These are phyloP conservation scores for Liopterus haemorrhoidalis DNA, from an alignment of 2,888 invertebrate species.

Conservation along the genomic window DNA sequence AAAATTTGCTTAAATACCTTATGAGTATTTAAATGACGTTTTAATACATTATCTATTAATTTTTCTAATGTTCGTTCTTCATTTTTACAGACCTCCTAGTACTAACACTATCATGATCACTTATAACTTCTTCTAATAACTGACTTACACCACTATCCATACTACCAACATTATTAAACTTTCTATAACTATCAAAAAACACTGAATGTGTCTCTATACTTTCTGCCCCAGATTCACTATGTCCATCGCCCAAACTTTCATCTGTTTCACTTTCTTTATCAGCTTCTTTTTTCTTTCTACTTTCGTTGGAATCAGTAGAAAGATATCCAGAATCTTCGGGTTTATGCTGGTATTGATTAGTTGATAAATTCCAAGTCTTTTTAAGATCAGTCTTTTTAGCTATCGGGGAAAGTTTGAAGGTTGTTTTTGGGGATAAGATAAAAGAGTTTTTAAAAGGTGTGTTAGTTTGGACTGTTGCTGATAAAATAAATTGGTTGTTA, in stretches of 20 bases:
- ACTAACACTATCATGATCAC: conserved; percentile 48
- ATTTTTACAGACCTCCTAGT: conserved; percentile 7
- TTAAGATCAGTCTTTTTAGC: conserved; percentile 33
- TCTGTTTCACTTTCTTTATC: conserved; percentile 65
- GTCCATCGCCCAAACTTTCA: conserved; percentile 72
- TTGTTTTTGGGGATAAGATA: conserved; percentile 24
- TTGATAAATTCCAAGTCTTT: conserved; percentile 37
- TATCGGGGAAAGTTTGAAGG: background rate
- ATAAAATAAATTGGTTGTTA: conserved; percentile 40
- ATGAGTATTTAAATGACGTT: background rate
- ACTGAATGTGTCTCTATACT: conserved; percentile 84
- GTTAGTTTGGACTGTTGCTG: conserved; percentile 29
- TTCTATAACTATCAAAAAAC: conserved; percentile 70
- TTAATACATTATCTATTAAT: conserved; percentile 1
- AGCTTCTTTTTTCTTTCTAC: conserved; percentile 48
- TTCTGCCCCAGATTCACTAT: conserved; percentile 82
- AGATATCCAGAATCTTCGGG: conserved; percentile 75
- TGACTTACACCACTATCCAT: conserved; percentile 43
- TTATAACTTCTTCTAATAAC: conserved; percentile 39
- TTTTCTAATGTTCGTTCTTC: conserved; percentile 3
- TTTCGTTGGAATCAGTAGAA: conserved; percentile 71
- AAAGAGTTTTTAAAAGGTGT: conserved; percentile 26
- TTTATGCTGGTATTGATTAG: conserved; percentile 25
- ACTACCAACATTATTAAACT: conserved; percentile 38
- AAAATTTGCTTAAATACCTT: no score